Percentiles rank a stretch among this genome's conserved stretches.
These are phyloP conservation scores for Myrmecophaga tridactyla DNA, from an alignment of 2,113 vertebrate genomes.

Conservation along the genomic window DNA sequence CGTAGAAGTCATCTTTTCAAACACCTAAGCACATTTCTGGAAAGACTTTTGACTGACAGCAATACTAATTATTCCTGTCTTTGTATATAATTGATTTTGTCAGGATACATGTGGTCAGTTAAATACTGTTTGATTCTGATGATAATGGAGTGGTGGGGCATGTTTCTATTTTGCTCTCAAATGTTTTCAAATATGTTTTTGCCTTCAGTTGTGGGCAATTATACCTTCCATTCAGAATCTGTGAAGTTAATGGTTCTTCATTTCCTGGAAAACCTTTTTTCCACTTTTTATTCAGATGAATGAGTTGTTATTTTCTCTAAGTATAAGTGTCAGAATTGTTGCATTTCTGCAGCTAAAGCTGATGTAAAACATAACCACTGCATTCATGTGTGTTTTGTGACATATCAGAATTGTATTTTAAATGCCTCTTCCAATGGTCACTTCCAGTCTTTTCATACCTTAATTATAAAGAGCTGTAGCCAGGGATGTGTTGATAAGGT, in stretches of 20 bases:
- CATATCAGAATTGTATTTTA: neutral
- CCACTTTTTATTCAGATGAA: neutral
- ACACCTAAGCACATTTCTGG: neutral
- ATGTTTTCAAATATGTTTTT: conserved; percentile 20
- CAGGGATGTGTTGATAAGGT: neutral
- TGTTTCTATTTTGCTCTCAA: conserved; percentile 38
- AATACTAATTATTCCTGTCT: neutral
- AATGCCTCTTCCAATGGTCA: neutral
- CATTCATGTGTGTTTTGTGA: neutral
- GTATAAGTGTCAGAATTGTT: neutral
- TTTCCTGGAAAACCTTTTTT: neutral
- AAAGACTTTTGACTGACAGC: neutral
- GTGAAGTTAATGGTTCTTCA: neutral
- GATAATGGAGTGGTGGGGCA: neutral
- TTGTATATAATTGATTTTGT: neutral
- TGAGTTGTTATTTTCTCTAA: neutral
- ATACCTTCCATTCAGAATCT: conserved; percentile 19
- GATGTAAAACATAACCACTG: neutral
- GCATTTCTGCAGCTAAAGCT: neutral
- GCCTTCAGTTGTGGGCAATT: neutral
- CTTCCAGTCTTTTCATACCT: neutral
- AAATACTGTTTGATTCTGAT: neutral
- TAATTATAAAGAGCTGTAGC: neutral
- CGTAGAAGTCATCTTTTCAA: conserved; percentile 19
- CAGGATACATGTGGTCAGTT: neutral